phyloP scores from a whole-genome alignment of 2,888 invertebrate species.

The Marasmarcha lunaedactyla region DNA sequence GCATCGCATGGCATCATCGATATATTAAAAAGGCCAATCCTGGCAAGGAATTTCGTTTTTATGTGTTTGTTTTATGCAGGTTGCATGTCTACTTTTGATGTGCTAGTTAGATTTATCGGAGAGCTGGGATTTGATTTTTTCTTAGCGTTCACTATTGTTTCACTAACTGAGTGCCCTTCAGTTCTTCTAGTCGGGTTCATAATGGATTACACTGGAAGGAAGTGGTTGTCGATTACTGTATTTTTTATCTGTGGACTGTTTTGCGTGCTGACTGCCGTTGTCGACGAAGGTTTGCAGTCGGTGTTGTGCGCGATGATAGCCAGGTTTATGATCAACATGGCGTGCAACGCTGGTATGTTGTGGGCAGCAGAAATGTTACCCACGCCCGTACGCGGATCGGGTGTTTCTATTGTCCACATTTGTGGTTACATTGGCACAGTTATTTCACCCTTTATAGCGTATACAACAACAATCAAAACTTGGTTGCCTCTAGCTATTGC shows the following conservation, averaged over 20 bases:
- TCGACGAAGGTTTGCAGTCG: slow-evolving; percentile 30
- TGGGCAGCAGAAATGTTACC: slow-evolving; percentile 49
- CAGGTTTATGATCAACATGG: slow-evolving; percentile 40
- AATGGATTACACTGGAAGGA: slow-evolving; percentile 38
- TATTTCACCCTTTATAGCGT: slow-evolving; percentile 45
- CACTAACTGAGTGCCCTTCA: slow-evolving; percentile 45
- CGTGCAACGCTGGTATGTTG: slow-evolving; percentile 30
- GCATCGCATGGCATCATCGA: slow-evolving; percentile 23
- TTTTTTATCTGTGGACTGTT: slow-evolving; percentile 26
- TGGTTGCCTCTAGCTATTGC: slow-evolving; percentile 41
- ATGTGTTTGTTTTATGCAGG: slow-evolving; percentile 35
- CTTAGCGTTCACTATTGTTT: slow-evolving; percentile 40
- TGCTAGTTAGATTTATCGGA: slow-evolving; percentile 36
- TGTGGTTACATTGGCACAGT: slow-evolving; percentile 36
- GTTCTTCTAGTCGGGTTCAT: slow-evolving; percentile 33
- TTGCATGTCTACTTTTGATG: slow-evolving; percentile 34
- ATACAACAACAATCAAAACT: slow-evolving; percentile 26
- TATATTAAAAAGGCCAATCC: slow-evolving; percentile 27
- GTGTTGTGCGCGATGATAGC: slow-evolving; percentile 41
- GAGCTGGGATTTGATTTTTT: slow-evolving; percentile 40
- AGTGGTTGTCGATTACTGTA: slow-evolving; percentile 25
- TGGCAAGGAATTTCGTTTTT: slow-evolving; percentile 32
- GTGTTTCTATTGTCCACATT: slow-evolving; percentile 36
- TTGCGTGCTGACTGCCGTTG: slow-evolving; percentile 30
- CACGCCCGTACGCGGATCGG: slow-evolving; percentile 38